These are phyloP conservation scores for Dasyprocta punctata DNA, from an alignment of 2,113 vertebrate species.

Conservation along the genomic window DNA sequence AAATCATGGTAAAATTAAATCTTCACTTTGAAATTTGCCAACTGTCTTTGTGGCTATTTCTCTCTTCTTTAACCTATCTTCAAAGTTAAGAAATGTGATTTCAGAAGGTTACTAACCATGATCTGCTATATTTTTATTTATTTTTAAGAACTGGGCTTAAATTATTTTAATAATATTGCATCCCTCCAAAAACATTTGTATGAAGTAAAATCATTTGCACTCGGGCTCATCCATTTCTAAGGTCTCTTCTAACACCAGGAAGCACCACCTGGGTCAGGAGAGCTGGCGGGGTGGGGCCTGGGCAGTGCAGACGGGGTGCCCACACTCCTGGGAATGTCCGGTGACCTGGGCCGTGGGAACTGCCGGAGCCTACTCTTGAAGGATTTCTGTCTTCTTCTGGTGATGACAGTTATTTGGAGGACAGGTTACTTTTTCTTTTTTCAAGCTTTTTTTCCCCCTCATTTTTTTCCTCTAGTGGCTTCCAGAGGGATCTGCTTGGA, in stretches of 20 bases:
- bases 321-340: not conserved
- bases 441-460: too few species aligned
- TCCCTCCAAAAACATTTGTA: not conserved
- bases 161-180: not conserved
- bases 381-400: not conserved
- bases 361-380: not conserved
- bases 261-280: not conserved
- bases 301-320: not conserved
- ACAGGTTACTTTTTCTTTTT: not conserved
- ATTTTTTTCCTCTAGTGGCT: not conserved
- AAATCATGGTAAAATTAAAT: conserved; percentile 28
- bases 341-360: too few species aligned
- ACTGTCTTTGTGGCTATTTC: not conserved
- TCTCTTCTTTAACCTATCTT: not conserved
- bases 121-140: not conserved
- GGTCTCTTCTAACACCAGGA: not conserved
- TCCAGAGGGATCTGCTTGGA: not conserved
- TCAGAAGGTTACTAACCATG: conserved; percentile 32
- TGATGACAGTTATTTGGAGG: not conserved
- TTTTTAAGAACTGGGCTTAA: not conserved
- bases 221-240: not conserved
- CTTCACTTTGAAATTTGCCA: conserved; percentile 33
- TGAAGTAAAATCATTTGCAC: not conserved
- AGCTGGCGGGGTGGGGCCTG: not conserved
- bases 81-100: conserved; percentile 38